Percentiles rank a stretch among this genome's conserved stretches.
These are phyloP conservation scores for Triplophysa siluroides DNA, from an alignment of 2,113 vertebrate genomes.

Conservation along the genomic window DNA sequence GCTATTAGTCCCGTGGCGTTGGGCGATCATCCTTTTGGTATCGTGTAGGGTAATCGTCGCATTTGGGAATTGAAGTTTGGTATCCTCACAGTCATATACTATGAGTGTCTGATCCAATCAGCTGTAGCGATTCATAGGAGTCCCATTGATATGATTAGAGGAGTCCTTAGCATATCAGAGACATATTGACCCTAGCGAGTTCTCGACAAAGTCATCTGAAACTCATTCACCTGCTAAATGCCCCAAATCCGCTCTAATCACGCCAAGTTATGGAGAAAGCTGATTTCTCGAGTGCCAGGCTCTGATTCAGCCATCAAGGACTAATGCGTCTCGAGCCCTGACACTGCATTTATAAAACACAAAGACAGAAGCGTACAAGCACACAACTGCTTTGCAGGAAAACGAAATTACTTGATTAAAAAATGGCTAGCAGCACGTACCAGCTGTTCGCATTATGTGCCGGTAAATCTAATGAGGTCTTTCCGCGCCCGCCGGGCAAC, in stretches of 20 bases:
- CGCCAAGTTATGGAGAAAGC: conserved; percentile 23
- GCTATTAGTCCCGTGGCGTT: not conserved
- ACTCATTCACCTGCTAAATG: conserved; percentile 42
- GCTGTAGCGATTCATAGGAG: conserved; percentile 10
- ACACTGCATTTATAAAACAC: conserved; percentile 37
- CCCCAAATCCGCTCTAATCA: conserved; percentile 44
- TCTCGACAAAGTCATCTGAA: conserved; percentile 30
- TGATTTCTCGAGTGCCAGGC: conserved; percentile 32
- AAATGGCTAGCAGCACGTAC: conserved; percentile 31
- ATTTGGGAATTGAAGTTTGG: not conserved
- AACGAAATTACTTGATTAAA: conserved; percentile 39
- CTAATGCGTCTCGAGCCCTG: conserved; percentile 20
- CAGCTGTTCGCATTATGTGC: conserved; percentile 47
- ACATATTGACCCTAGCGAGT: conserved; percentile 45
- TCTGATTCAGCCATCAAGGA: conserved; percentile 25
- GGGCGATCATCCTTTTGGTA: not conserved
- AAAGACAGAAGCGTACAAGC: conserved; percentile 12
- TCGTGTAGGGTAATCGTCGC: not conserved
- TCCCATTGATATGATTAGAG: conserved; percentile 39
- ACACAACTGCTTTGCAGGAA: not conserved
- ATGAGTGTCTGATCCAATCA: conserved; percentile 36
- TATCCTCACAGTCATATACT: conserved; percentile 11
- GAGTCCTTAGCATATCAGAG: conserved; percentile 26
- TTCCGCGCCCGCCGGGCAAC: conserved; percentile 27
- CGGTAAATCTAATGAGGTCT: conserved; percentile 21